Conservation (phyloP, 2,888 invertebrate species). For the Trissonchulus latispiculum region DNA sequence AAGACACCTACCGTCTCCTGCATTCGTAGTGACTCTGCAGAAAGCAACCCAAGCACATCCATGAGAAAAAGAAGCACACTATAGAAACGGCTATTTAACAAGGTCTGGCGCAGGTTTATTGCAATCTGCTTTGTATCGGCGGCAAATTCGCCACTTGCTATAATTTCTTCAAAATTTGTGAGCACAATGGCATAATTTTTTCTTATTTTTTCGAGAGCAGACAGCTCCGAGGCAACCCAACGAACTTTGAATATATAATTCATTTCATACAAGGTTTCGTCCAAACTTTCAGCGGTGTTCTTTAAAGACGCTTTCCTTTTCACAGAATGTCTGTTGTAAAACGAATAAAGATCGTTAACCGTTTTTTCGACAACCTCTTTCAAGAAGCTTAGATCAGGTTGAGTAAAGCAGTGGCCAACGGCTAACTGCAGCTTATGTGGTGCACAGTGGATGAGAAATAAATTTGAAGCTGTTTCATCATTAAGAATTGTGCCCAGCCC, state of each 20-base stretch:
- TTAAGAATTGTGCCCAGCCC: neutral
- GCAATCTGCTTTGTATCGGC: too few relatives aligned
- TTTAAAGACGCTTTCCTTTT: constrained; percentile 2
- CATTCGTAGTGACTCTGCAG: neutral
- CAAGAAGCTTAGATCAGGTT: neutral
- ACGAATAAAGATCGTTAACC: neutral
- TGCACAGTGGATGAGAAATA: neutral
- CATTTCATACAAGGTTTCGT: neutral
- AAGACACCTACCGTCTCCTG: neutral
- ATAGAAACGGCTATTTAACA: too few relatives aligned
- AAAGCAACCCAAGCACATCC: neutral
- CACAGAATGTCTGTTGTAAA: neutral
- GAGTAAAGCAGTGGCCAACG: neutral
- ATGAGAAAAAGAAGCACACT: neutral
- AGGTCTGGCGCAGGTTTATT: too few relatives aligned
- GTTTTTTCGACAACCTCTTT: neutral
- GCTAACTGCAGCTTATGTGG: constrained; percentile 4
- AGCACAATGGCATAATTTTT: neutral
- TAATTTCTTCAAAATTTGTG: neutral
- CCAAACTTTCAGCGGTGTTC: neutral
- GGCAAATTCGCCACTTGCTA: neutral
- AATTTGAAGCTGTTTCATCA: neutral
- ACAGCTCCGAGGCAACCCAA: constrained; percentile 1
- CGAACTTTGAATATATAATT: constrained; percentile 7
- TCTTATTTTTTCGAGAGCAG: constrained; percentile 12